A percentile compares a stretch with the other conserved stretches of the same genome.
Evolutionary conservation across 2,797 vertebrate genomes (phyloP).

Genomic region (Tolypeutes matacus): DNA sequence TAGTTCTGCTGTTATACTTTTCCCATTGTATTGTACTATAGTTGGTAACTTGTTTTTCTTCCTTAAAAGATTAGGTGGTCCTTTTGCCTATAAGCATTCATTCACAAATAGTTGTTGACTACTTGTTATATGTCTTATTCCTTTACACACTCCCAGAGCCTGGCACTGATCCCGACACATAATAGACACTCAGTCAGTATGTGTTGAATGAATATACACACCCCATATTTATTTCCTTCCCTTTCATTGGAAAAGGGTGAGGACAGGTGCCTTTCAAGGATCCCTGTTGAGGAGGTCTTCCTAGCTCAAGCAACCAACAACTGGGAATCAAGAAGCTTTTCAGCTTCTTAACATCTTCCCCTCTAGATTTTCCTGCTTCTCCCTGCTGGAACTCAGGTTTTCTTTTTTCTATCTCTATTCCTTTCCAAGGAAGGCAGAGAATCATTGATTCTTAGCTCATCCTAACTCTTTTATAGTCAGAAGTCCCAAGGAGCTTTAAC

Average conservation of each 20-base stretch:
- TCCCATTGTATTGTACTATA: not conserved
- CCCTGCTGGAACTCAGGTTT: not conserved
- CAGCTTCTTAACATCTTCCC: not conserved
- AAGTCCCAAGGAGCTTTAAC: not conserved
- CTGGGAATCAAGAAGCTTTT: not conserved
- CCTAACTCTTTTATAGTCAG: not conserved
- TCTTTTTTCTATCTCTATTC: not conserved
- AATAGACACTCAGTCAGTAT: not conserved
- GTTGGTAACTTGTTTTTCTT: not conserved
- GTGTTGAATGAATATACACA: not conserved
- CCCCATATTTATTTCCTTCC: not conserved
- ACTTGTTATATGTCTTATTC: not conserved
- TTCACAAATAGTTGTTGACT: not conserved
- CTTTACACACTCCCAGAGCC: not conserved
- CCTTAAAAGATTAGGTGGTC: not conserved
- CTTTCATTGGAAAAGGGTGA: not conserved
- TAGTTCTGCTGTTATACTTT: not conserved
- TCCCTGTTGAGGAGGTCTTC: not conserved
- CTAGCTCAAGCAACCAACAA: not conserved
- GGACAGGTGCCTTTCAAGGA: not conserved
- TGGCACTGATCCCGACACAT: not conserved
- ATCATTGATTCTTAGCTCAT: not conserved
- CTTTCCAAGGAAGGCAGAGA: constrained; percentile 7
- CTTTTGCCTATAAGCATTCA: not conserved
- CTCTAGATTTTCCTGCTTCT: not conserved